Evolutionary conservation across 2,888 invertebrate species (phyloP).

Genomic region (Chaitophorus viminalis): DNA sequence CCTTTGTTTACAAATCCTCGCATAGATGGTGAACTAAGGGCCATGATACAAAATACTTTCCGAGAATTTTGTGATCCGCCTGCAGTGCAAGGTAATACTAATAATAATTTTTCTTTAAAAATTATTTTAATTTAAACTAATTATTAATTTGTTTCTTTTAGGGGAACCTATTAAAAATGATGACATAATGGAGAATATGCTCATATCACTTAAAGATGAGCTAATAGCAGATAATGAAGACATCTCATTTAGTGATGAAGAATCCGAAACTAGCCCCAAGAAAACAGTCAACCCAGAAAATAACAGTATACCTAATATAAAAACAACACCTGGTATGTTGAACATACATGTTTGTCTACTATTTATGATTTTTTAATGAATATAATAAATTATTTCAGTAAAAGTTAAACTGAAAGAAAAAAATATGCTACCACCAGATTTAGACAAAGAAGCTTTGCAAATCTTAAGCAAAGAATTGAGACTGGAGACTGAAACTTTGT

Average conservation of each 20-base stretch:
- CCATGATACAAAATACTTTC: slow-evolving; percentile 89
- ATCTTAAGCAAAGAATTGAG: slow-evolving; percentile 60
- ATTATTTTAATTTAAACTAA: not conserved
- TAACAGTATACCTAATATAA: slow-evolving; percentile 59
- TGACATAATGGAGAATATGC: slow-evolving; percentile 44
- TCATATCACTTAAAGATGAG: slow-evolving; percentile 58
- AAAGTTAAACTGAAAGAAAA: slow-evolving; percentile 63
- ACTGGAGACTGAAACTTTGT: slow-evolving; percentile 52
- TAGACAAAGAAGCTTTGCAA: slow-evolving; percentile 58
- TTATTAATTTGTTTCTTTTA: slow-evolving; percentile 8
- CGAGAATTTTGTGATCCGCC: slow-evolving; percentile 83
- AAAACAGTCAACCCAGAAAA: slow-evolving; percentile 63
- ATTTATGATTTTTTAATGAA: not conserved
- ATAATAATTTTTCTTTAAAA: not conserved
- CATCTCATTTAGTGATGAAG: slow-evolving; percentile 87
- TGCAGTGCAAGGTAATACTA: slow-evolving; percentile 69
- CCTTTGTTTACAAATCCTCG: slow-evolving; percentile 90
- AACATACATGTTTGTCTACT: not conserved
- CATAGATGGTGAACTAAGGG: slow-evolving; percentile 83
- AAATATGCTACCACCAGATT: slow-evolving; percentile 39
- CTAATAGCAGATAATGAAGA: slow-evolving; percentile 68
- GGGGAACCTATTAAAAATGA: slow-evolving; percentile 47
- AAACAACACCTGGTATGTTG: slow-evolving; percentile 29
- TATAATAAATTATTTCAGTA: slow-evolving; percentile 13
- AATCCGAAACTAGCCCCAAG: slow-evolving; percentile 68